Conservation (phyloP, 2,888 invertebrate genomes). For the Macrosoma leucophasiata region DNA sequence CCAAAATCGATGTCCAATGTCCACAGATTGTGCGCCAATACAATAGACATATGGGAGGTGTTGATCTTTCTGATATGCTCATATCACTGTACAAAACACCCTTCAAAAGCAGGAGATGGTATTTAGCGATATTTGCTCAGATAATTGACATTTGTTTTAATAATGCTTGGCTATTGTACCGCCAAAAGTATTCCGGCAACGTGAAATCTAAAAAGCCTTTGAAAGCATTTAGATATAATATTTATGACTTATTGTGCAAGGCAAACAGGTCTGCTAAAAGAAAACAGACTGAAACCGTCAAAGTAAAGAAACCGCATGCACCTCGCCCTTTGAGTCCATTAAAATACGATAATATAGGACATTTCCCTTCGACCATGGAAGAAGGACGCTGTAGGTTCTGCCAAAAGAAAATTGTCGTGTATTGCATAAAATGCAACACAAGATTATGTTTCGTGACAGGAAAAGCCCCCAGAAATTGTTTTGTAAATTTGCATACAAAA, state of each 20-base stretch:
- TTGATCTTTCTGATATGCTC: conserved; percentile 28
- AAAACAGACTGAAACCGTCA: conserved; percentile 14
- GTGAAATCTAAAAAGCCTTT: conserved; percentile 17
- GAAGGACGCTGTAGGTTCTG: conserved; percentile 18
- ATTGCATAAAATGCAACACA: conserved; percentile 17
- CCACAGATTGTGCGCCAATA: conserved; percentile 29
- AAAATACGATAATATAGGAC: conserved; percentile 21
- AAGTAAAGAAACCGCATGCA: conserved; percentile 16
- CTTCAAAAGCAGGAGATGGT: conserved; percentile 29
- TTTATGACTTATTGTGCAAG: conserved; percentile 17
- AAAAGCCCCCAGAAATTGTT: conserved; percentile 15
- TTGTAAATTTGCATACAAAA: conserved; percentile 18
- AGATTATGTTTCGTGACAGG: conserved; percentile 18
- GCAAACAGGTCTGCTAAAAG: conserved; percentile 15
- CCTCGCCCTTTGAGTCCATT: conserved; percentile 18
- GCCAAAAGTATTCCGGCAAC: conserved; percentile 13
- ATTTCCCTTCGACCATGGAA: conserved; percentile 17
- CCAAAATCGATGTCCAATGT: conserved; percentile 26
- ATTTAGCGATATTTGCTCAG: conserved; percentile 28
- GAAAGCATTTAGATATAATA: conserved; percentile 15
- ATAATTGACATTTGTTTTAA: conserved; percentile 23
- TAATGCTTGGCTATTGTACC: conserved; percentile 23
- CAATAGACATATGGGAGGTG: conserved; percentile 32
- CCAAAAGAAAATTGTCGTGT: conserved; percentile 19
- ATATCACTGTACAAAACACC: conserved; percentile 22